phyloP scores from a whole-genome alignment of 2,888 invertebrate genomes.

The Priocnemis perturbator region DNA sequence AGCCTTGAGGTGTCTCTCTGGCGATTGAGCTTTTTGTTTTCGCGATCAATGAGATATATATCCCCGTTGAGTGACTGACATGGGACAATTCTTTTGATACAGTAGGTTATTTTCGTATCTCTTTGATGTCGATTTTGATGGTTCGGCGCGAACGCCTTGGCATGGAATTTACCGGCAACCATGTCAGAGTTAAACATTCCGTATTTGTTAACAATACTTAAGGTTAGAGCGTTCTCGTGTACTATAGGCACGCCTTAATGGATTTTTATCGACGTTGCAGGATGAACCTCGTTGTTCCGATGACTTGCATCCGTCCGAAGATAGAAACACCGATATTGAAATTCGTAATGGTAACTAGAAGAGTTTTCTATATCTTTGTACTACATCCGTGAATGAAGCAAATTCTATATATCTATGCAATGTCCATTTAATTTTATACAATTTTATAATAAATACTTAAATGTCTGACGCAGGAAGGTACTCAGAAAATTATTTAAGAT shows the following conservation, averaged over 20 bases:
- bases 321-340: conserved; percentile 6
- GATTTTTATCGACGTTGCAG: conserved; percentile 18
- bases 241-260: background rate
- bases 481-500: conserved; percentile 26
- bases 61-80: background rate
- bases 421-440: no score
- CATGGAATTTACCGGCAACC: conserved; percentile 14
- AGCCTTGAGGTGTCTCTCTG: no score
- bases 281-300: conserved; percentile 22
- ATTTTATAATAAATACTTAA: no score
- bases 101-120: conserved; percentile 18
- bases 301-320: conserved; percentile 19
- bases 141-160: background rate
- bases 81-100: conserved; percentile 28
- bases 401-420: no score
- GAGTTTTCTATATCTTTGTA: no score
- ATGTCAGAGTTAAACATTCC: conserved; percentile 23
- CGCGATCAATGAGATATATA: no score
- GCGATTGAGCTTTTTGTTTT: no score
- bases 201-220: conserved; percentile 19
- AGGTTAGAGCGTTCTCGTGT: conserved; percentile 36
- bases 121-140: conserved; percentile 6
- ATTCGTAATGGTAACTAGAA: conserved; percentile 28
- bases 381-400: no score
- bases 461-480: conserved; percentile 19